Evolutionary conservation across 1,140 invertebrate genomes (phyloP), one percentile per base, ranked within the genome.

Genomic region (Littorina saxatilis): DNA sequence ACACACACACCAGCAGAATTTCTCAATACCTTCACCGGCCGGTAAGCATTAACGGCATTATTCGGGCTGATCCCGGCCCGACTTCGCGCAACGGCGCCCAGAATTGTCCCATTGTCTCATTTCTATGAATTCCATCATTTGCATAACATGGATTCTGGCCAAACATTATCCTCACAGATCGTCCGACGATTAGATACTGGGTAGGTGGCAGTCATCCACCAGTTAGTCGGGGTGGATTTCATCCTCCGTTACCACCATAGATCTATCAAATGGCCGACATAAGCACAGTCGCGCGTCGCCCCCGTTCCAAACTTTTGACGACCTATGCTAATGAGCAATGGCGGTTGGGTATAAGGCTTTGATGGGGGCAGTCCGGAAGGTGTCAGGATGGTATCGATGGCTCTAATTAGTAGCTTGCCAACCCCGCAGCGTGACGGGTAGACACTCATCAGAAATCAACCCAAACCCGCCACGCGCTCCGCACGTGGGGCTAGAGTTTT

Each of bases 201-300:
- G 43, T 61, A 61, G 58, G 58, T 29, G 58, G 27, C 20, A 13
- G 58, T 61, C 58, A 23, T 5, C 20, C 4, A 23, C 58, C 58
- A 61, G 9, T 61, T 61, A 61, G 4, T 13, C 58, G 9, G 58
- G 58, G 23, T 61, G 23, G 4, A 61, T 61, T 61, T 61, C 58
- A 29, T n/a, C n/a, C 58, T 61, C n/a, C 7, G 58, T 7, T 7
- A 23, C 58, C 58, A 7, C 4, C 9, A 9, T 61, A n/a, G n/a
- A 61, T 61, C 58, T 61, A 61, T 61, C 58, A 61, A 61, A 61
- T 61, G 58, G 58, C 58, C n/a, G 23, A 61, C 9, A 61, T 61
- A 61, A 61, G n/a, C n/a, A 61, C 58, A 11, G 58, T 7, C 58
- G 58, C 58, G 58, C 23, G 27, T 23, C 7, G 27, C 58, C 7